Percentiles rank a stretch among this genome's conserved stretches.
Evolutionary conservation across 2,888 invertebrate species (phyloP).

Genomic region (Drosophila mimica): DNA sequence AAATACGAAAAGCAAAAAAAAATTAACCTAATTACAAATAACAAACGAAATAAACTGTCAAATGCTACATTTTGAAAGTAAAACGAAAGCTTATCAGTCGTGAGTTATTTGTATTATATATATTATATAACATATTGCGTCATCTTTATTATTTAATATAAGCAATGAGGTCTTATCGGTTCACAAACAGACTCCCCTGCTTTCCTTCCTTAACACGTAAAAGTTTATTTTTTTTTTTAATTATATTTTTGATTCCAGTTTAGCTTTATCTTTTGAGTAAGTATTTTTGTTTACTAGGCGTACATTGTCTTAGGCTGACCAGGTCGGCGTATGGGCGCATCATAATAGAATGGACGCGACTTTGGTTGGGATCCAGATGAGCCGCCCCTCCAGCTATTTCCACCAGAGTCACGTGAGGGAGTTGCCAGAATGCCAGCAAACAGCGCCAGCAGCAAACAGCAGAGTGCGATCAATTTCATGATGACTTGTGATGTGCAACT

Average conservation of each 20-base stretch:
- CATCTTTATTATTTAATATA: not conserved
- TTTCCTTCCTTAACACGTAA: not conserved
- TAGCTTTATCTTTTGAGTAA: not conserved
- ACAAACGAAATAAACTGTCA: not conserved
- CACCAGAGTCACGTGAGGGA: slow-evolving; percentile 56
- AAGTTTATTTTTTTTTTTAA: slow-evolving; percentile 20
- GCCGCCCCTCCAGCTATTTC: slow-evolving; percentile 36
- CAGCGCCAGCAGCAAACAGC: slow-evolving; percentile 44
- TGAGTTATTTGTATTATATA: not conserved
- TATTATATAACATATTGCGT: not conserved
- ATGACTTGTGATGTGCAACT: not conserved
- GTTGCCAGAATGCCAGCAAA: slow-evolving; percentile 19
- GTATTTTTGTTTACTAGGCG: slow-evolving; percentile 42
- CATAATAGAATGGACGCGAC: slow-evolving; percentile 51
- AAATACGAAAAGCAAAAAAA: slow-evolving; percentile 4
- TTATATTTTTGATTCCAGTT: slow-evolving; percentile 20
- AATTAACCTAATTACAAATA: not conserved
- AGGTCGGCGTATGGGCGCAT: slow-evolving; percentile 53
- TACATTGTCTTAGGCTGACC: slow-evolving; percentile 57
- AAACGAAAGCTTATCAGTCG: slow-evolving; percentile 19
- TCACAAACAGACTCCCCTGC: not conserved
- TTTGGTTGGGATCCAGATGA: slow-evolving; percentile 19
- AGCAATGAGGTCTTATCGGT: not conserved
- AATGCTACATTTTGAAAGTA: slow-evolving; percentile 17
- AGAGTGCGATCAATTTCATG: slow-evolving; percentile 56